Conservation (phyloP, 2,797 vertebrate species). For the Syndactyla subalaris region DNA sequence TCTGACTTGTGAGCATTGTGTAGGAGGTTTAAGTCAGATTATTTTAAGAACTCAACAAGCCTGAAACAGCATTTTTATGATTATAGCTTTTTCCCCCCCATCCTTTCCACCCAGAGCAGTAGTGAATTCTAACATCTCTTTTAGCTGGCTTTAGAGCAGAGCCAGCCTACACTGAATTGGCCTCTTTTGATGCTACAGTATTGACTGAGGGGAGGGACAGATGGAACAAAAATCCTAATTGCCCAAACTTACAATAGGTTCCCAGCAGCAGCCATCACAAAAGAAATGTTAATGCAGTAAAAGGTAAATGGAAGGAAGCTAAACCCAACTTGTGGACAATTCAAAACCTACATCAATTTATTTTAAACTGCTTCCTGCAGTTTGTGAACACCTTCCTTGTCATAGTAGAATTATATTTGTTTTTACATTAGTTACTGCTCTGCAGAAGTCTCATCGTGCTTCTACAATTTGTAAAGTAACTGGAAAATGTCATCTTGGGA, state of each 20-base stretch:
- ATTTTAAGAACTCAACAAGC: conserved; percentile 76
- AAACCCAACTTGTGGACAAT: conserved; percentile 71
- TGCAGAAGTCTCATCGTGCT: conserved; percentile 39
- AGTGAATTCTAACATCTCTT: conserved; percentile 71
- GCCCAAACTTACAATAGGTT: conserved; percentile 81
- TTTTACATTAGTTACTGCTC: conserved; percentile 51
- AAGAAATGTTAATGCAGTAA: conserved; percentile 81
- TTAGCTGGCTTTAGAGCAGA: conserved; percentile 73
- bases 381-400: conserved; percentile 64
- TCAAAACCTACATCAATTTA: conserved; percentile 65
- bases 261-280: conserved; percentile 77
- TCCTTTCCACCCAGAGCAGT: conserved; percentile 65
- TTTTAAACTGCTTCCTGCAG: conserved; percentile 70
- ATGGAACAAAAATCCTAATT: conserved; percentile 80
- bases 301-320: conserved; percentile 78
- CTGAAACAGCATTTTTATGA: conserved; percentile 71
- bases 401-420: conserved; percentile 59
- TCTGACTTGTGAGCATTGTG: conserved; percentile 64
- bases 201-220: conserved; percentile 75
- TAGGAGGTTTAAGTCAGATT: conserved; percentile 75
- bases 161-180: conserved; percentile 69
- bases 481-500: conserved; percentile 20
- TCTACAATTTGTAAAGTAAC: conserved; percentile 53
- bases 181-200: conserved; percentile 80
- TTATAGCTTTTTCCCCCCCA: conserved; percentile 55